Evolutionary conservation across 2,113 vertebrate genomes (phyloP).

Genomic region (Oncorhynchus tshawytscha): DNA sequence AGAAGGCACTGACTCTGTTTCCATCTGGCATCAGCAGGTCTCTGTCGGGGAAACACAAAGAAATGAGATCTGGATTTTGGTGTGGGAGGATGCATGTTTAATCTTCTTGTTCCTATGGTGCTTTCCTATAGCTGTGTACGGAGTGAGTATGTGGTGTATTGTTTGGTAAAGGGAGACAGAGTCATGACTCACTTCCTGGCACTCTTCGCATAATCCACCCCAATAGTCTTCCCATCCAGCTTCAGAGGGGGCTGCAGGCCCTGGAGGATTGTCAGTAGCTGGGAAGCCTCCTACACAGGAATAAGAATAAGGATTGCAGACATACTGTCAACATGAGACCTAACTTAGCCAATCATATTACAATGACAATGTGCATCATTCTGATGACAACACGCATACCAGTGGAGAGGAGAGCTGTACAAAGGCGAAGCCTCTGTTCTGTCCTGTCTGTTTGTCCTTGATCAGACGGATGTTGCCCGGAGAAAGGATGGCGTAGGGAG

Average conservation of each 20-base stretch:
- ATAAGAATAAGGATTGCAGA: background rate
- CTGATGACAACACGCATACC: slow-evolving; percentile 68
- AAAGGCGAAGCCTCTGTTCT: slow-evolving; percentile 96
- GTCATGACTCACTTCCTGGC: slow-evolving; percentile 89
- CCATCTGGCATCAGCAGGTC: slow-evolving; percentile 92
- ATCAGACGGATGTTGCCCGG: slow-evolving; percentile 96
- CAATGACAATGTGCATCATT: no score
- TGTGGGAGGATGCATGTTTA: no score
- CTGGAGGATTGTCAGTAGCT: slow-evolving; percentile 92
- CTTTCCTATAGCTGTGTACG: background rate
- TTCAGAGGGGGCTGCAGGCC: slow-evolving; percentile 94
- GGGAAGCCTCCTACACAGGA: slow-evolving; percentile 88
- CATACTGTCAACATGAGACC: no score
- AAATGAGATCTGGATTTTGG: background rate
- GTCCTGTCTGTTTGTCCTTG: slow-evolving; percentile 97
- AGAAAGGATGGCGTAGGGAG: slow-evolving; percentile 93
- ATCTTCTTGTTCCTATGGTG: no score
- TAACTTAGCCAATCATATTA: no score
- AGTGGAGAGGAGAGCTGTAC: slow-evolving; percentile 95
- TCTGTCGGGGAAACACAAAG: slow-evolving; percentile 62
- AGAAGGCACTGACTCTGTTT: slow-evolving; percentile 94
- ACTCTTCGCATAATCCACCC: slow-evolving; percentile 98
- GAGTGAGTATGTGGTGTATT: no score
- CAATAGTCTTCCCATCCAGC: slow-evolving; percentile 97
- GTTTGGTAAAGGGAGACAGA: no score